phyloP scores from a whole-genome alignment of 2,113 vertebrate species.

The Lepus europaeus region DNA sequence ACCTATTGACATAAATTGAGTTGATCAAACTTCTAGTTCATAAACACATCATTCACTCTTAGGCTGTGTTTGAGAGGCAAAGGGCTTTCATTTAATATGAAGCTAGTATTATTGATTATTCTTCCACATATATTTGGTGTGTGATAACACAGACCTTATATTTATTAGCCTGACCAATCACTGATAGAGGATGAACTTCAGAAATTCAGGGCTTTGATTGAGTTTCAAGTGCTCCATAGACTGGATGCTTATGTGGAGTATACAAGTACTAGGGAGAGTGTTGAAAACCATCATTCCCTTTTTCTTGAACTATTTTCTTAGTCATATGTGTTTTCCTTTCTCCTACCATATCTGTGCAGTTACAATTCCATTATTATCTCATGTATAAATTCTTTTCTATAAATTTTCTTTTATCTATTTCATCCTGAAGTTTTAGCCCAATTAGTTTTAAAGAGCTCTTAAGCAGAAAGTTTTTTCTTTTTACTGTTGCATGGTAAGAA shows the following conservation, averaged over 20 bases:
- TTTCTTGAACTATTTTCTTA: neutral
- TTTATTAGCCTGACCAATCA: slow-evolving; percentile 78
- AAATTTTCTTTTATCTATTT: neutral
- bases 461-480: neutral
- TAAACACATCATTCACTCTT: slow-evolving; percentile 58
- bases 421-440: neutral
- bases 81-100: slow-evolving; percentile 71
- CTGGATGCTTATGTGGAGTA: neutral
- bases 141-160: slow-evolving; percentile 65
- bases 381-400: slow-evolving; percentile 49
- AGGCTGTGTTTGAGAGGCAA: slow-evolving; percentile 62
- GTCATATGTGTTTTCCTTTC: slow-evolving; percentile 28
- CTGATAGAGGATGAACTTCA: slow-evolving; percentile 53
- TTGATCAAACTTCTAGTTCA: slow-evolving; percentile 59
- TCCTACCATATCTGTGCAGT: neutral
- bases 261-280: neutral
- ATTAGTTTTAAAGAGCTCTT: slow-evolving; percentile 39
- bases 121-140: neutral
- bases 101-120: slow-evolving; percentile 72
- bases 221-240: slow-evolving; percentile 37
- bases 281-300: neutral
- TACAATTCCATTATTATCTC: neutral
- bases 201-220: slow-evolving; percentile 41
- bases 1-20: slow-evolving; percentile 50
- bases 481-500: neutral